phyloP scores from a whole-genome alignment of 2,888 invertebrate genomes.

The Pemphredon lugubris region DNA sequence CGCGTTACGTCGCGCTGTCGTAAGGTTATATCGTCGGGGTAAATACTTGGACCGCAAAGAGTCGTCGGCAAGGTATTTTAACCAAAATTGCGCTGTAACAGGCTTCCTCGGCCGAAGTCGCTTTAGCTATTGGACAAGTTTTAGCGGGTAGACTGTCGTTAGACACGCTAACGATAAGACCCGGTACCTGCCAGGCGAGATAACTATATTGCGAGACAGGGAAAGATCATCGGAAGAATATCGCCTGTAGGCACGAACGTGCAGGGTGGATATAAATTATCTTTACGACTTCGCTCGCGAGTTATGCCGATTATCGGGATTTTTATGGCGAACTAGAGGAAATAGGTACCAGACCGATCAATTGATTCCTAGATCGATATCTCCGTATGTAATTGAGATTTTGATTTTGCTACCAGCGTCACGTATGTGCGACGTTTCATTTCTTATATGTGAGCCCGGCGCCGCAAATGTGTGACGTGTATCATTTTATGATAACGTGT shows the following conservation, averaged over 20 bases:
- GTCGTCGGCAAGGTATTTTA: constrained; percentile 34
- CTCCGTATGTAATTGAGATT: no score
- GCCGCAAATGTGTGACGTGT: no score
- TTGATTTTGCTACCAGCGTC: no score
- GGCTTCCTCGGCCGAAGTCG: constrained; percentile 48
- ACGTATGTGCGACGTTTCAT: no score
- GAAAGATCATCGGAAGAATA: constrained; percentile 35
- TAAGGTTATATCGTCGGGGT: constrained; percentile 54
- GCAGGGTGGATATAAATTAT: no score
- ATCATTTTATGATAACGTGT: no score
- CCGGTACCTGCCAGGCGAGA: constrained; percentile 17
- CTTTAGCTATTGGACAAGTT: constrained; percentile 57
- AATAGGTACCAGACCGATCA: no score
- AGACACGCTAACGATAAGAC: constrained; percentile 69
- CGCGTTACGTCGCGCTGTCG: constrained; percentile 36
- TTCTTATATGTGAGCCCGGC: no score
- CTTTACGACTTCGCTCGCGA: no score
- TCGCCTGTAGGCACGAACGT: constrained; percentile 17
- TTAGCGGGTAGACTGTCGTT: constrained; percentile 68
- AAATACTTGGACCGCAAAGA: constrained; percentile 56
- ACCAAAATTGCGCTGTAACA: constrained; percentile 59
- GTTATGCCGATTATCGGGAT: no score
- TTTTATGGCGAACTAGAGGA: no score
- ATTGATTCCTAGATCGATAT: no score
- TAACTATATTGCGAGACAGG: constrained; percentile 32